These are phyloP conservation scores for Orbicella faveolata DNA, from an alignment of 64 coral and sea anemone species.

Conservation along the genomic window DNA sequence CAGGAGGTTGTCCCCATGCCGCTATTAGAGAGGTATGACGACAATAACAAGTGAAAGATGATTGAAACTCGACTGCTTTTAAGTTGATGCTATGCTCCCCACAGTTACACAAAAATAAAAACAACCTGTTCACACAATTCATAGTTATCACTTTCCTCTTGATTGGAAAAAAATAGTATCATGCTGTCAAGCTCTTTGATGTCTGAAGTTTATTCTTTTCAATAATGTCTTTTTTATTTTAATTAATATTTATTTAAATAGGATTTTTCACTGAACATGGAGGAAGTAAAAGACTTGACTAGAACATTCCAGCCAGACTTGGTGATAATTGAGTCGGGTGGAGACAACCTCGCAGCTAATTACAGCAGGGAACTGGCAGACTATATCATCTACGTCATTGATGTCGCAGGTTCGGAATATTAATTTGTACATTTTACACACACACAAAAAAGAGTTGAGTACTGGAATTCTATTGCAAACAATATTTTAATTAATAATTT, in stretches of 20 bases:
- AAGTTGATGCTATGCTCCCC: too few species aligned
- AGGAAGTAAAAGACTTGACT: slow-evolving; percentile 80
- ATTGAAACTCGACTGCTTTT: too few species aligned
- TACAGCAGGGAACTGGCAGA: slow-evolving; percentile 81
- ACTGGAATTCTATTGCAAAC: background rate
- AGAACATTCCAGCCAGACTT: slow-evolving; percentile 76
- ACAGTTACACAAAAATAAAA: too few species aligned
- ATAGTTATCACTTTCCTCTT: too few species aligned
- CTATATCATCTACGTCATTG: slow-evolving; percentile 84
- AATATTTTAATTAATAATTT: too few species aligned
- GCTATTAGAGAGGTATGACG: slow-evolving; percentile 67
- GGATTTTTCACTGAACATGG: slow-evolving; percentile 90
- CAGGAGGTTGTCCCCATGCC: slow-evolving; percentile 80
- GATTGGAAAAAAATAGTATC: too few species aligned
- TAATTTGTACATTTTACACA: background rate
- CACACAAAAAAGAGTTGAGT: background rate
- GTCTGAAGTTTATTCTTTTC: too few species aligned
- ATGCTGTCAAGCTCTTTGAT: too few species aligned
- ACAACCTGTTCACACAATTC: too few species aligned
- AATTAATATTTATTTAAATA: background rate
- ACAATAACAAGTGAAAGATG: background rate
- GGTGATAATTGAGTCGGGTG: slow-evolving; percentile 87
- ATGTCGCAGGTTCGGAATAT: slow-evolving; percentile 59
- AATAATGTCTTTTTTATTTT: too few species aligned
- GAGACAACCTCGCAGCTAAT: slow-evolving; percentile 77